A percentile compares a stretch with the other conserved stretches of the same genome.
Evolutionary conservation across 1,140 invertebrate species (phyloP).

Genomic region (Caenorhabditis latens): DNA sequence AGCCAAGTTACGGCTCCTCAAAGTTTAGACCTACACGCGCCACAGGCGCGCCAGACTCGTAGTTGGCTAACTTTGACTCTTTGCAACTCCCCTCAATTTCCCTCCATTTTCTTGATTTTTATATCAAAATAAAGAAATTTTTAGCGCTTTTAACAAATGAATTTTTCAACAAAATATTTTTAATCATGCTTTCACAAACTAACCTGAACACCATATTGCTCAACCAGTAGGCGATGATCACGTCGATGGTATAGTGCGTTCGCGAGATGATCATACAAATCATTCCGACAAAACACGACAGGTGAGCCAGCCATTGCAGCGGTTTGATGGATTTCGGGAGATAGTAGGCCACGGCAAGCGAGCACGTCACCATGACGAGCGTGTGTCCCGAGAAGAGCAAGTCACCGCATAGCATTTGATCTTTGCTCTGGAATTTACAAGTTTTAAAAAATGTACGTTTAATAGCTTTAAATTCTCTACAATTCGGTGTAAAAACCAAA

Average conservation of each 20-base stretch:
- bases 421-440: slow-evolving; percentile 63
- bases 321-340: slow-evolving; percentile 63
- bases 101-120: too few species aligned
- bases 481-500: neutral
- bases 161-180: too few species aligned
- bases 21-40: too few species aligned
- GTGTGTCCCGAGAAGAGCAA: slow-evolving; percentile 76
- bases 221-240: slow-evolving; percentile 72
- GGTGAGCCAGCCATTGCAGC: slow-evolving; percentile 61
- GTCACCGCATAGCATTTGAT: slow-evolving; percentile 76
- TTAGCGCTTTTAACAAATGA: too few species aligned
- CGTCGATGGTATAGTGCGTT: slow-evolving; percentile 68
- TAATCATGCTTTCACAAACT: too few species aligned
- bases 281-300: slow-evolving; percentile 64
- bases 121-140: too few species aligned
- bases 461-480: neutral
- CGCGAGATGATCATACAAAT: slow-evolving; percentile 67
- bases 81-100: too few species aligned
- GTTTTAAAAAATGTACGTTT: neutral
- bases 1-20: too few species aligned
- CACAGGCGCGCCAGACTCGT: too few species aligned
- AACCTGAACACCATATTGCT: slow-evolving; percentile 72
- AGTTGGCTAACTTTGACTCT: too few species aligned
- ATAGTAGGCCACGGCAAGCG: slow-evolving; percentile 70
- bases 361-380: slow-evolving; percentile 72